These are phyloP conservation scores for Cheilosia pagana DNA, from an alignment of 2,888 invertebrate genomes.

Conservation along the genomic window DNA sequence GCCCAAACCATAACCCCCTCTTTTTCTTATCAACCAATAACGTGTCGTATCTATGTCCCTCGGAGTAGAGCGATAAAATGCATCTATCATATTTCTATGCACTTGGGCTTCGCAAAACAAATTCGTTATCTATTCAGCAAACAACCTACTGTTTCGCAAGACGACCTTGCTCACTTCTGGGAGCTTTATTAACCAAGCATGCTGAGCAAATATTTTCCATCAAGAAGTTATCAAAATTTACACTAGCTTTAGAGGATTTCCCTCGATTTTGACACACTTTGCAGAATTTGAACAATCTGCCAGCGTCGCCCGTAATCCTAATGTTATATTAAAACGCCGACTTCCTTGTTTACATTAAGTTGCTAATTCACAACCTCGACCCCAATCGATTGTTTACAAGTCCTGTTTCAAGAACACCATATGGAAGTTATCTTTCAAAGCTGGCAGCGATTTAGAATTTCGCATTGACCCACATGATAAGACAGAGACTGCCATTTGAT, in stretches of 20 bases:
- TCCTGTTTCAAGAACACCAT: conserved; percentile 9
- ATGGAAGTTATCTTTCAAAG: conserved; percentile 11
- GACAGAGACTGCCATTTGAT: conserved; percentile 25
- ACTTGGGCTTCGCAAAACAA: background rate
- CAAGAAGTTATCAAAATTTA: conserved; percentile 1
- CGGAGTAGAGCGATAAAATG: too few relatives aligned
- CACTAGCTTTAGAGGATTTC: background rate
- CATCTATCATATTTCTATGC: background rate
- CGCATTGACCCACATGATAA: conserved; percentile 70
- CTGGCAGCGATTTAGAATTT: conserved; percentile 34
- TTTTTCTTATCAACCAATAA: too few relatives aligned
- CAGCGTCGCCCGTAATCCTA: background rate
- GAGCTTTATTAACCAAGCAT: background rate
- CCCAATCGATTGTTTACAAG: conserved; percentile 19
- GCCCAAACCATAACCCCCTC: too few relatives aligned
- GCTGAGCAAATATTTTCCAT: background rate
- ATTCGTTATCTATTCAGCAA: background rate
- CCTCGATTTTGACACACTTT: background rate
- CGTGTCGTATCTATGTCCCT: too few relatives aligned
- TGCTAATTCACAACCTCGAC: conserved; percentile 20
- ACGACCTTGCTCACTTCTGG: conserved; percentile 1
- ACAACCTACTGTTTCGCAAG: background rate
- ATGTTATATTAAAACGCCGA: background rate
- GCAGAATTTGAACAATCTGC: background rate
- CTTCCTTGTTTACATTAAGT: conserved; percentile 13